Conservation (phyloP, 2,797 vertebrate genomes). For the Lerista edwardsae region DNA sequence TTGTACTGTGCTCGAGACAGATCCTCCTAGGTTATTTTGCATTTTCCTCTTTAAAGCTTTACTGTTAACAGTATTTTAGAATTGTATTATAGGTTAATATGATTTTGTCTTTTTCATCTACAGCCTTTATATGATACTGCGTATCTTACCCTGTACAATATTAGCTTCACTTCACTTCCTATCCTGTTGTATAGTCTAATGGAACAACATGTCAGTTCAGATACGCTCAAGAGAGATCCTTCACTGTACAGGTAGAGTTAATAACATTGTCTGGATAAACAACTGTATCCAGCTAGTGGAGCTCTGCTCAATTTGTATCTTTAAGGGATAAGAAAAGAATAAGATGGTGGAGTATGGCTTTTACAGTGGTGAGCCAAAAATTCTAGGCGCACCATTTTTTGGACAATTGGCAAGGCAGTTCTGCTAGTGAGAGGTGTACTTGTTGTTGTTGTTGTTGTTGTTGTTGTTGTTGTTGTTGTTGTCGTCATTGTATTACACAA, state of each 20-base stretch:
- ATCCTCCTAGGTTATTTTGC: background rate
- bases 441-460: no score
- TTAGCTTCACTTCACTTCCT: conserved; percentile 98
- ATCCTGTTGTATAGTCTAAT: conserved; percentile 95
- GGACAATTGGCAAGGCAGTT: no score
- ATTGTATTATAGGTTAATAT: background rate
- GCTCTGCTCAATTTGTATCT: background rate
- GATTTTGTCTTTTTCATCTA: conserved; percentile 35
- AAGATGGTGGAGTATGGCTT: background rate
- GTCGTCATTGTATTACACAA: no score
- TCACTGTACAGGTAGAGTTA: conserved; percentile 86
- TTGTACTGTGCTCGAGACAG: background rate
- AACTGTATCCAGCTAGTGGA: fast-evolving
- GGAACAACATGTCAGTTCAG: conserved; percentile 93
- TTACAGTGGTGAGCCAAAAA: background rate
- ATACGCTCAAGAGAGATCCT: conserved; percentile 92
- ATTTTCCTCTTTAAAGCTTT: conserved; percentile 1
- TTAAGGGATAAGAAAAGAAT: background rate
- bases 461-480: no score
- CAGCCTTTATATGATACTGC: conserved; percentile 97
- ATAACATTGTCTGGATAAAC: conserved; percentile 2
- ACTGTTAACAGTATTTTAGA: background rate
- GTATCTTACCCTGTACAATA: conserved; percentile 98
- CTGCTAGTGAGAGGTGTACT: no score
- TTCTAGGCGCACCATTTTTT: no score